Base-by-base conservation (phyloP, 2,113 vertebrate species). In the Tyrannus savana region DNA sequence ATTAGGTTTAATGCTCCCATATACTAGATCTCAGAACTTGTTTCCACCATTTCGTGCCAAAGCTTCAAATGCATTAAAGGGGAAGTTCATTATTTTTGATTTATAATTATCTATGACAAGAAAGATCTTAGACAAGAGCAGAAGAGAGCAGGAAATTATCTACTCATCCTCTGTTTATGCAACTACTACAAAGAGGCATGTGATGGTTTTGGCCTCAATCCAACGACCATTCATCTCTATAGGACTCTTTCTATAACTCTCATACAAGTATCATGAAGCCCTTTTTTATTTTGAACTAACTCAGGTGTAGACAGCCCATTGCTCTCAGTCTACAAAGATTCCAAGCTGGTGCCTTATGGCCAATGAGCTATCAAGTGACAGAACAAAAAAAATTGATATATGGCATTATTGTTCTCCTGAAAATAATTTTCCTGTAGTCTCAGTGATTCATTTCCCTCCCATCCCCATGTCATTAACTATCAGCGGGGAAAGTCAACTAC, bases 31-130 rank as follows among this genome's bases (percentile, higher is more conserved):
- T 91, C 75, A 83, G 88, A 83, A 73, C 46, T 87, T 96, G 91
- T 91, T 96, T 96, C 85, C 53, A 76, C 13, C 46, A 42, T 59
- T 89, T 87, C 35, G 66, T 62, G 58, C 74, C 74, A 91, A 93
- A 80, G 74, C 42, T 88, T 86, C 67, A 72, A 83, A 80, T 88
- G 50, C 35, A 62, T 88, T 94, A 90, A 80, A 83, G 39, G 59
- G 63, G 27, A 88, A 88, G 83, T 94, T 84, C 55, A 90, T 93
- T 90, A 88, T 83, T 94, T 93, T 94, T 88, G 67, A 95, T 93
- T 95, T 95, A 80, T 93, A 94, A 90, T 95, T 91, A 90, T 94
- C 79, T 62, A 46, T 84, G 79, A 93, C 94, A 95, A 95, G 88
- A 83, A 62, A 93, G 63, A 93, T 84, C 85, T 90, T 77, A 80